phyloP scores from a whole-genome alignment of 2,113 vertebrate genomes.

The Mobula birostris region DNA sequence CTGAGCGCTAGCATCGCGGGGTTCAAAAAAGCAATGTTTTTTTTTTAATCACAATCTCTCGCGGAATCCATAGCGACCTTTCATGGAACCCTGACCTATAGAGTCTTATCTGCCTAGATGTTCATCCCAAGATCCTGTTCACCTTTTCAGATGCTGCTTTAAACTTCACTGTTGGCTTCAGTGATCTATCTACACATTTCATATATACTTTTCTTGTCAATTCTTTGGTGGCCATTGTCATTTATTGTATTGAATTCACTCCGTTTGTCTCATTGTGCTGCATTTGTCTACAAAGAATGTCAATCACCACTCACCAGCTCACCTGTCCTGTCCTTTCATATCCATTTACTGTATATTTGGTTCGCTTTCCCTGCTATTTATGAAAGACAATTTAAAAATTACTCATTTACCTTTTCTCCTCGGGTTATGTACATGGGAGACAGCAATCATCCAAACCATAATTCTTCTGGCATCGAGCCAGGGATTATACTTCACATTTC shows the following conservation, averaged over 20 bases:
- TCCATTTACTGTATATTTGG: not conserved
- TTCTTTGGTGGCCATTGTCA: not conserved
- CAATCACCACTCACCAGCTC: not conserved
- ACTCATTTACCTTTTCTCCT: not conserved
- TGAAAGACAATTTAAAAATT: not conserved
- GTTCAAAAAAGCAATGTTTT: no score
- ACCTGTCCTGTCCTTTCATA: not conserved
- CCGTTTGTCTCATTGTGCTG: not conserved
- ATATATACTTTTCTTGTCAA: not conserved
- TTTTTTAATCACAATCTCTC: no score
- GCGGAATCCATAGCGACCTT: no score
- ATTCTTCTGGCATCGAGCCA: not conserved
- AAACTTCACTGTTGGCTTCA: not conserved
- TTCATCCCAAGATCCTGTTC: not conserved
- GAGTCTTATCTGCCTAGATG: not conserved
- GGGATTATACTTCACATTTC: no score
- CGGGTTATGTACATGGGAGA: not conserved
- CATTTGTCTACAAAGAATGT: not conserved
- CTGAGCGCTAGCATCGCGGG: no score
- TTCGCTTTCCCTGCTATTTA: not conserved
- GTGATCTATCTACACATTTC: not conserved
- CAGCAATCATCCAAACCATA: not conserved
- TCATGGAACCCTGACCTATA: no score
- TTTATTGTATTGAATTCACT: not conserved
- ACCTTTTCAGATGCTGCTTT: not conserved